These are phyloP conservation scores for Drosophila micromelanica DNA, from an alignment of 1,140 invertebrate genomes.

Conservation along the genomic window DNA sequence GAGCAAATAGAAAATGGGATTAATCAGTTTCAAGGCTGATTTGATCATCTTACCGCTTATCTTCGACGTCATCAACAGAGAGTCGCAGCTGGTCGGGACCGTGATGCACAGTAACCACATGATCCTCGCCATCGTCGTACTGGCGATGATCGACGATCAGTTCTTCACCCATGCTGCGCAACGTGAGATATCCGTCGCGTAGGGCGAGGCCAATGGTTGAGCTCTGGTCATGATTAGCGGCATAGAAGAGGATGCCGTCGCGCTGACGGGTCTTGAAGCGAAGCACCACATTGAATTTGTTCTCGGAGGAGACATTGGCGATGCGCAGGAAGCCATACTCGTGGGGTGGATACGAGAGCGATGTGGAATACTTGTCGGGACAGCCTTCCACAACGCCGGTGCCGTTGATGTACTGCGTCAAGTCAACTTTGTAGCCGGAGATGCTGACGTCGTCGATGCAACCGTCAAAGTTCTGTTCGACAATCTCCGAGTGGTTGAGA, in stretches of 20 bases:
- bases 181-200: slow-evolving; percentile 88
- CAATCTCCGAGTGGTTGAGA: slow-evolving; percentile 88
- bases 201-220: slow-evolving; percentile 89
- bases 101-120: slow-evolving; percentile 94
- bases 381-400: slow-evolving; percentile 94
- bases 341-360: slow-evolving; percentile 84
- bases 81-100: slow-evolving; percentile 87
- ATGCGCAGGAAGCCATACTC: slow-evolving; percentile 88
- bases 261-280: slow-evolving; percentile 94
- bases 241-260: slow-evolving; percentile 92
- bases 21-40: not conserved
- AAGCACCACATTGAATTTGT: slow-evolving; percentile 91
- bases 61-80: slow-evolving; percentile 93
- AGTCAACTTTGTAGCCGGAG: slow-evolving; percentile 89
- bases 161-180: slow-evolving; percentile 89
- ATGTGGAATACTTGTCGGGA: slow-evolving; percentile 87
- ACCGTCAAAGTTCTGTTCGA: slow-evolving; percentile 93
- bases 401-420: slow-evolving; percentile 91
- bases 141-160: slow-evolving; percentile 86
- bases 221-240: slow-evolving; percentile 87
- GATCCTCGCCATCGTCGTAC: slow-evolving; percentile 96
- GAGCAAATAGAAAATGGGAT: not conserved
- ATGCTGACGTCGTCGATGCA: slow-evolving; percentile 95
- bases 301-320: slow-evolving; percentile 86
- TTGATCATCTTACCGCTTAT: slow-evolving; percentile 86